Conservation (phyloP, 2,888 invertebrate genomes). For the Zelleria hepariella region DNA sequence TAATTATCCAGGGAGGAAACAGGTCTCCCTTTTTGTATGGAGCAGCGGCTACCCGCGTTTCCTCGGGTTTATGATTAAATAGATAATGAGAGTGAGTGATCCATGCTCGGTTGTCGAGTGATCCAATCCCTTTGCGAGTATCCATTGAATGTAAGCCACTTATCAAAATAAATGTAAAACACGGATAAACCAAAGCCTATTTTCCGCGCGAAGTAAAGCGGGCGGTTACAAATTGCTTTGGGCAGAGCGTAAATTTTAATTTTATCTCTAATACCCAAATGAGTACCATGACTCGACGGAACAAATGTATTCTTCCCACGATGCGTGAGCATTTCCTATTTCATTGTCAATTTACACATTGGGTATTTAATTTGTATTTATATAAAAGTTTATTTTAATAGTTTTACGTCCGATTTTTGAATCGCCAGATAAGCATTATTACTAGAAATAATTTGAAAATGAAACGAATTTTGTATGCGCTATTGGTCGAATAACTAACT, state of each 20-base stretch:
- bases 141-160: constrained; percentile 58
- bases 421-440: no score
- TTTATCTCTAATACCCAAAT: constrained; percentile 72
- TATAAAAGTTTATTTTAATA: no score
- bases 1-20: no score
- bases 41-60: no score
- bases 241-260: constrained; percentile 72
- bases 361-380: no score
- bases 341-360: not conserved
- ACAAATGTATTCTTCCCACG: constrained; percentile 69
- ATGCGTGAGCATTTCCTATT: constrained; percentile 28
- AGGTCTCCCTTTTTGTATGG: no score
- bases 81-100: not conserved
- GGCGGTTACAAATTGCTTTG: constrained; percentile 71
- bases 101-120: not conserved
- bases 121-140: constrained; percentile 6
- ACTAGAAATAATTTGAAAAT: no score
- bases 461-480: no score
- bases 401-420: no score
- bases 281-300: constrained; percentile 69
- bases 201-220: constrained; percentile 67
- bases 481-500: no score
- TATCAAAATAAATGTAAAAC: constrained; percentile 67
- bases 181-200: constrained; percentile 69
- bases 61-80: no score